These are phyloP conservation scores for Intellagama lesueurii DNA, from an alignment of 2,797 vertebrate species.

Conservation along the genomic window DNA sequence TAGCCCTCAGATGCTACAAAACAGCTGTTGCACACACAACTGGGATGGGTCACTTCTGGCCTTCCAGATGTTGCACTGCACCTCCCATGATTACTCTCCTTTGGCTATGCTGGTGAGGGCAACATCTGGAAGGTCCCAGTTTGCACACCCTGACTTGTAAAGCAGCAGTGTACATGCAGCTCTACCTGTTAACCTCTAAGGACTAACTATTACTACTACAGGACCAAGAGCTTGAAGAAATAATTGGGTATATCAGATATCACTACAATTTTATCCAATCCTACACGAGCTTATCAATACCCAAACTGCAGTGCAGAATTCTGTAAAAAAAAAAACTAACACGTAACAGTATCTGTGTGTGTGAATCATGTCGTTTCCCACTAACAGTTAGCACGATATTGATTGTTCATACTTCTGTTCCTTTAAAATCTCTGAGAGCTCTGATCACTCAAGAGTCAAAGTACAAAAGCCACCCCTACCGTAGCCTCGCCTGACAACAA, in stretches of 20 bases:
- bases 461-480: not conserved
- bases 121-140: no score
- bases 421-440: not conserved
- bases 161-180: no score
- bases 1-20: not conserved
- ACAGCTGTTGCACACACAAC: no score
- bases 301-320: not conserved
- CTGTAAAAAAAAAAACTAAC: not conserved
- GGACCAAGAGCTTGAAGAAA: not conserved
- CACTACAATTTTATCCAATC: not conserved
- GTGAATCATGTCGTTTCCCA: not conserved
- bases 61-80: no score
- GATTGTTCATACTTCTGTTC: not conserved
- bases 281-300: not conserved
- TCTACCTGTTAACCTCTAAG: not conserved
- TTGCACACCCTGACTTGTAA: no score
- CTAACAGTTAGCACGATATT: no score
- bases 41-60: no score
- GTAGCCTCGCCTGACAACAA: not conserved
- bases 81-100: no score
- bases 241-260: not conserved
- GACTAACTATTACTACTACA: not conserved
- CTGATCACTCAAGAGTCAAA: not conserved
- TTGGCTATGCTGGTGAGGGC: no score
- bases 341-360: no score